These are phyloP conservation scores for Camponotus vicinus DNA, from an alignment of 1,140 invertebrate genomes.

Conservation along the genomic window DNA sequence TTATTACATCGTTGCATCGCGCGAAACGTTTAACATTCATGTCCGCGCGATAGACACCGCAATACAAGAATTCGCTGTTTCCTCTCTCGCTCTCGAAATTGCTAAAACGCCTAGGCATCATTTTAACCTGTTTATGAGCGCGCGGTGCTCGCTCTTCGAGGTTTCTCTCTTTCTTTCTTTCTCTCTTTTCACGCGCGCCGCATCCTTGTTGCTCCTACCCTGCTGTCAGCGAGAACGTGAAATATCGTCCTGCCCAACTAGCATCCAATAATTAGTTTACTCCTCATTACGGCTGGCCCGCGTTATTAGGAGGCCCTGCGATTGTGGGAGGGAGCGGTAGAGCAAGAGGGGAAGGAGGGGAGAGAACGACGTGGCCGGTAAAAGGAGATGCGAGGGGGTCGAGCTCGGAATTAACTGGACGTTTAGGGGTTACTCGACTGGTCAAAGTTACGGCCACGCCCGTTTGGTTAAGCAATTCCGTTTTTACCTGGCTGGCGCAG, in stretches of 20 bases:
- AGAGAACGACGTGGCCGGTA: not conserved
- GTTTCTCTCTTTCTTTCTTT: conserved; percentile 40
- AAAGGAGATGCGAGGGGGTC: conserved; percentile 29
- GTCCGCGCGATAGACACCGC: conserved; percentile 2
- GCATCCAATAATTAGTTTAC: conserved; percentile 85
- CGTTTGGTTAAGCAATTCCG: conserved; percentile 74
- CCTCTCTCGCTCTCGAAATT: conserved; percentile 56
- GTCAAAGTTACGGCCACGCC: conserved; percentile 78
- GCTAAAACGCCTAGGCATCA: conserved; percentile 47
- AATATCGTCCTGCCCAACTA: conserved; percentile 84
- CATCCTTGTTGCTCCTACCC: conserved; percentile 79
- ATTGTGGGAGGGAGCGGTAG: conserved; percentile 69
- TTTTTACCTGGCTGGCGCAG: conserved; percentile 69
- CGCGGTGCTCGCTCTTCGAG: conserved; percentile 27
- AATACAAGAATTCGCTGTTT: conserved; percentile 21
- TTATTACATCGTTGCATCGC: conserved; percentile 29
- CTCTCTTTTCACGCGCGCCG: conserved; percentile 10
- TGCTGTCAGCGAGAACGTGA: conserved; percentile 83
- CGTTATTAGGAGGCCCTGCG: conserved; percentile 79
- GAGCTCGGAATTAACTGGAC: conserved; percentile 84
- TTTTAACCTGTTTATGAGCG: conserved; percentile 68
- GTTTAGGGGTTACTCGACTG: conserved; percentile 80
- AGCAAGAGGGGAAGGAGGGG: not conserved
- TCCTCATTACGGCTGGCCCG: conserved; percentile 83
- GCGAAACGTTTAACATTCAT: not conserved